Conservation (phyloP, 2,113 vertebrate genomes). For the Pogona vitticeps region DNA sequence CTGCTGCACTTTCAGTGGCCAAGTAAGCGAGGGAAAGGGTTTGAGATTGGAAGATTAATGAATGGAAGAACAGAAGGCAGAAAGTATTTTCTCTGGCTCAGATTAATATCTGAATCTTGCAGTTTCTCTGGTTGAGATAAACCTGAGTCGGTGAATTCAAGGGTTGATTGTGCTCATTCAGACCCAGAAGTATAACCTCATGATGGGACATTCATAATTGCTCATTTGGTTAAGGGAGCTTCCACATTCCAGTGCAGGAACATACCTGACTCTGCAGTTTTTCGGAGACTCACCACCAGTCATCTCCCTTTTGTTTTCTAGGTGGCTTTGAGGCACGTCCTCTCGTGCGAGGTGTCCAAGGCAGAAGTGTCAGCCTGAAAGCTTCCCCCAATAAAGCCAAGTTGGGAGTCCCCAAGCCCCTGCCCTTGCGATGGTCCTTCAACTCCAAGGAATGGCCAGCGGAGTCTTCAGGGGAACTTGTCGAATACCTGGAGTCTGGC, state of each 20-base stretch:
- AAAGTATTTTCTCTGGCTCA: neutral
- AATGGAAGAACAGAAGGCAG: neutral
- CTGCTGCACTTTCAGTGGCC: neutral
- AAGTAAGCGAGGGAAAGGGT: neutral
- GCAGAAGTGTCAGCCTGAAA: conserved; percentile 84
- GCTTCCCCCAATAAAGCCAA: conserved; percentile 68
- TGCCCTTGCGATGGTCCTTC: conserved; percentile 84
- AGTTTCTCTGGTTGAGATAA: neutral
- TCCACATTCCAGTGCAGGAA: neutral
- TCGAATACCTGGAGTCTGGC: conserved; percentile 89
- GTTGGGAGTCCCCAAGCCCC: conserved; percentile 74
- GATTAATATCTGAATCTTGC: neutral
- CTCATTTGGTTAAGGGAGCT: neutral
- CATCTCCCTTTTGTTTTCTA: conserved; percentile 49
- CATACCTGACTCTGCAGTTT: neutral
- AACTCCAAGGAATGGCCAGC: conserved; percentile 75
- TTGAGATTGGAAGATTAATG: neutral
- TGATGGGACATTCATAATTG: neutral
- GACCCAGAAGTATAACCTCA: neutral
- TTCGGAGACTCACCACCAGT: neutral
- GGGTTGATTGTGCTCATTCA: neutral
- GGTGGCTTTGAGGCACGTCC: conserved; percentile 77
- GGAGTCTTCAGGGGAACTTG: conserved; percentile 76
- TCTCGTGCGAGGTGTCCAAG: conserved; percentile 75
- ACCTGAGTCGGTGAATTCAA: neutral